Conservation (phyloP, 2,113 vertebrate species). For the Lagopus muta region DNA sequence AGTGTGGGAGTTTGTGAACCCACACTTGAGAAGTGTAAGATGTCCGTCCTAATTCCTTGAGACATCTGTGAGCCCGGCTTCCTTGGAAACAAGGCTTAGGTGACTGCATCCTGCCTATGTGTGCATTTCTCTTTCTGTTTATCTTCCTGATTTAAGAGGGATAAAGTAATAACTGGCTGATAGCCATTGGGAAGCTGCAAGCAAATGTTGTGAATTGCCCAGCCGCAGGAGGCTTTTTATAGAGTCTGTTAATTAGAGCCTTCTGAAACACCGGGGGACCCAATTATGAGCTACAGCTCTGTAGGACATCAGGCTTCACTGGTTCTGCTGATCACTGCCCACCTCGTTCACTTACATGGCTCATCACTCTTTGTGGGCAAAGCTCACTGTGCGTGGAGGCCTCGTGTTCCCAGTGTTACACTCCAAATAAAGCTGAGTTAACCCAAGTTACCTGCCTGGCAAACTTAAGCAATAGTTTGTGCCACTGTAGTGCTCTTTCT, state of each 20-base stretch:
- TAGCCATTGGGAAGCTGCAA: background rate
- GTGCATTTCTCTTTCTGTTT: background rate
- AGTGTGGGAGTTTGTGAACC: background rate
- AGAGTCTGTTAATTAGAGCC: background rate
- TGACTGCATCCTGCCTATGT: background rate
- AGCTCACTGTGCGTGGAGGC: background rate
- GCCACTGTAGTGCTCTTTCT: background rate
- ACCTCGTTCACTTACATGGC: background rate
- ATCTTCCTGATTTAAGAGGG: background rate
- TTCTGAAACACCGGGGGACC: background rate
- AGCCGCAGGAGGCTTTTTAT: background rate
- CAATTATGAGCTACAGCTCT: background rate
- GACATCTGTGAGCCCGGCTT: background rate
- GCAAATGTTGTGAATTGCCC: background rate
- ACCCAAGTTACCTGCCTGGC: background rate
- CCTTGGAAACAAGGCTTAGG: slow-evolving; percentile 22
- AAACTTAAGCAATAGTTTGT: background rate
- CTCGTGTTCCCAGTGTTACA: background rate
- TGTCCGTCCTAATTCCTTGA: background rate
- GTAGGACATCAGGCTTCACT: background rate
- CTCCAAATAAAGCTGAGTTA: background rate
- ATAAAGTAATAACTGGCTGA: background rate
- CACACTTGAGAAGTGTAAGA: background rate
- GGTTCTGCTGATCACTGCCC: background rate
- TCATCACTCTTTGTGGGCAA: background rate